These are phyloP conservation scores for Drosophila infuscata DNA, from an alignment of 2,888 invertebrate genomes.

Conservation along the genomic window DNA sequence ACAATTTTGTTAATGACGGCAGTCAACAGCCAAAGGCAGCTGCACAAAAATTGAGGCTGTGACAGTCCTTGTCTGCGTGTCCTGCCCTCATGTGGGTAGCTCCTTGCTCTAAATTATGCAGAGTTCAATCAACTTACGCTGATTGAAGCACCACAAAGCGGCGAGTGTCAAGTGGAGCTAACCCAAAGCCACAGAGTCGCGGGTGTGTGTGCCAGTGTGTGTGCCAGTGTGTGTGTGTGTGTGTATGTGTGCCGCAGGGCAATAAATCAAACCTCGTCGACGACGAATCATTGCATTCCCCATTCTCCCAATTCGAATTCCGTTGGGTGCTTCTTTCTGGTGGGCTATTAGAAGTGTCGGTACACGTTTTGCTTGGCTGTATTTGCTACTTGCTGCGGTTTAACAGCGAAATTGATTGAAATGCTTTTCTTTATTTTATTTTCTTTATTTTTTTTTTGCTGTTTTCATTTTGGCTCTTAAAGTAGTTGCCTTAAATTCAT, in stretches of 20 bases:
- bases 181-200: conserved; percentile 51
- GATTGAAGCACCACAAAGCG: conserved; percentile 64
- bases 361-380: too few species aligned
- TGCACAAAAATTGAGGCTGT: conserved; percentile 22
- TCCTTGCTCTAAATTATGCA: conserved; percentile 65
- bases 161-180: conserved; percentile 63
- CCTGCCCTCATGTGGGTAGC: conserved; percentile 21
- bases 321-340: too few species aligned
- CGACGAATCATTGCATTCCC: too few species aligned
- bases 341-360: too few species aligned
- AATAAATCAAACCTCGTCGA: too few species aligned
- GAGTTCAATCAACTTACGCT: conserved; percentile 71
- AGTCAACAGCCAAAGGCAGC: conserved; percentile 46
- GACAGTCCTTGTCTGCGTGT: background rate
- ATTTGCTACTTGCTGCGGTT: conserved; percentile 42
- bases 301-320: too few species aligned
- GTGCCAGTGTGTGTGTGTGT: too few species aligned
- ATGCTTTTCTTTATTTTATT: conserved; percentile 10
- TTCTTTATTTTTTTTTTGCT: too few species aligned
- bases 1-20: conserved; percentile 59
- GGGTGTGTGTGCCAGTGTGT: conserved; percentile 25
- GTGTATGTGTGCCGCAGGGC: too few species aligned
- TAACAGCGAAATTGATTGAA: conserved; percentile 50
- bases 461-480: too few species aligned
- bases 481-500: conserved; percentile 37